A percentile compares a stretch with the other conserved stretches of the same genome.
These are phyloP conservation scores for Cloeon dipterum DNA, from an alignment of 2,888 invertebrate species.

Conservation along the genomic window DNA sequence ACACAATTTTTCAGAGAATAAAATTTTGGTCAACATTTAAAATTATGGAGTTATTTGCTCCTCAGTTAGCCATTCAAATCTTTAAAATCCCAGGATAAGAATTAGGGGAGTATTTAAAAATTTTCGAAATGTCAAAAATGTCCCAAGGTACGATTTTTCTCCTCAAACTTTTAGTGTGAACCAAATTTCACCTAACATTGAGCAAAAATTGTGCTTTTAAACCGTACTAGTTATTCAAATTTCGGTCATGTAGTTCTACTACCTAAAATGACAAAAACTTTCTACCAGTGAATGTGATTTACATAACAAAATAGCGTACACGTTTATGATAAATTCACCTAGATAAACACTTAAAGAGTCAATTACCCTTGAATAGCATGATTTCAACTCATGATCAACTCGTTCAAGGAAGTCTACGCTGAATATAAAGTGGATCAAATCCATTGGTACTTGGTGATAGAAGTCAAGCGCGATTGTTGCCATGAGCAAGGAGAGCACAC, in stretches of 20 bases:
- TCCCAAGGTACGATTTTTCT: not conserved
- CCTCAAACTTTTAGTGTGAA: too few species aligned
- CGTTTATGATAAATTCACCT: not conserved
- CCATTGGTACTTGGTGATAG: constrained; percentile 24
- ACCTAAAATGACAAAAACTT: not conserved
- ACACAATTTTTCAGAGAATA: too few species aligned
- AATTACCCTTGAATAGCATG: constrained; percentile 27
- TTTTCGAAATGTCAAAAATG: not conserved
- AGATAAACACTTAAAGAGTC: not conserved
- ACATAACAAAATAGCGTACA: not conserved
- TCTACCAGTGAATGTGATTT: not conserved
- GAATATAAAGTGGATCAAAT: constrained; percentile 28
- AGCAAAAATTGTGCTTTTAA: too few species aligned
- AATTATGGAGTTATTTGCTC: too few species aligned
- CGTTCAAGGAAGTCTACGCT: constrained; percentile 31
- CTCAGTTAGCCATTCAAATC: too few species aligned
- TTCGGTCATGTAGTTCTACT: not conserved
- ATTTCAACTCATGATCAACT: constrained; percentile 29
- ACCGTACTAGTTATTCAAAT: too few species aligned
- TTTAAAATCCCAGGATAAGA: too few species aligned
- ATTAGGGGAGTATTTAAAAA: too few species aligned
- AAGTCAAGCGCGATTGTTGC: constrained; percentile 26
- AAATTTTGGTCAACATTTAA: too few species aligned
- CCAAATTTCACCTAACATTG: too few species aligned
- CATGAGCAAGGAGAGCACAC: constrained; percentile 26